These are phyloP conservation scores for Austrofundulus limnaeus DNA, from an alignment of 2,113 vertebrate species.

Conservation along the genomic window DNA sequence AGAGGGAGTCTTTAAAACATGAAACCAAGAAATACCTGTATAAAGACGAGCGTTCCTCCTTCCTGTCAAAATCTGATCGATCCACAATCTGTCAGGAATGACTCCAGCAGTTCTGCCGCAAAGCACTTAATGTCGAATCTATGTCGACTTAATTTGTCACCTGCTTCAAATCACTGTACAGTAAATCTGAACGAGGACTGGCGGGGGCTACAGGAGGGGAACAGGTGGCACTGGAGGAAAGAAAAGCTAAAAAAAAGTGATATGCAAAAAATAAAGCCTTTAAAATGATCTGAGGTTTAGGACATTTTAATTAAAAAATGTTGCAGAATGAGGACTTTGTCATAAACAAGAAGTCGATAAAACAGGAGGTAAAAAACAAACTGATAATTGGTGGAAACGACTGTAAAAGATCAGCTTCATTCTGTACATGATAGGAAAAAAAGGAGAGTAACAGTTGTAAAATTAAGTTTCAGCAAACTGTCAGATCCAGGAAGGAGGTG, in stretches of 20 bases:
- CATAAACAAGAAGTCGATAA: no score
- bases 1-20: neutral
- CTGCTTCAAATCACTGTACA: neutral
- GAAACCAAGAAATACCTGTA: neutral
- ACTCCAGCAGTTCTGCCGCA: neutral
- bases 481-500: slow-evolving; percentile 19
- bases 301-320: no score
- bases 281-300: no score
- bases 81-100: neutral
- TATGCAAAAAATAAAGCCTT: no score
- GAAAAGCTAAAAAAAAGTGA: neutral
- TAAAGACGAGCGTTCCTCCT: neutral
- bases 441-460: slow-evolving; percentile 20
- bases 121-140: neutral
- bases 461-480: slow-evolving; percentile 11
- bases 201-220: no score
- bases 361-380: neutral
- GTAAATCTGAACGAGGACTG: neutral
- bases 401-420: slow-evolving; percentile 27
- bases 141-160: neutral
- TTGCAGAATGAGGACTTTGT: no score
- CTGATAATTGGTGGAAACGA: no score
- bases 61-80: neutral
- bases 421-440: no score
- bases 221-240: no score